Evolutionary conservation across 2,113 vertebrate species (phyloP).

Genomic region (Pogona vitticeps): DNA sequence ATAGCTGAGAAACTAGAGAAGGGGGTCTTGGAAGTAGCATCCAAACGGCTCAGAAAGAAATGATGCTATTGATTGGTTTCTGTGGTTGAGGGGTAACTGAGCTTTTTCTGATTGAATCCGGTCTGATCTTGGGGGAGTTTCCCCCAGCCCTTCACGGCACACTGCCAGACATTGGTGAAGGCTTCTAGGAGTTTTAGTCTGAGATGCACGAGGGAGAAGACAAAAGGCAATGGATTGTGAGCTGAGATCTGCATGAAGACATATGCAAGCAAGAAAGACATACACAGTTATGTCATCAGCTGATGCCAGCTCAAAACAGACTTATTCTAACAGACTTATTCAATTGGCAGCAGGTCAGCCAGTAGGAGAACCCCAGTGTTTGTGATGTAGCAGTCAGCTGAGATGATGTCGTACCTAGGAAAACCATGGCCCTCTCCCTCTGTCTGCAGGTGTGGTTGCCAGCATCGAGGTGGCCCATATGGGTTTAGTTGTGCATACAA

Average conservation of each 20-base stretch:
- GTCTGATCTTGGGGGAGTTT: neutral
- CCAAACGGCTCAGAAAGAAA: neutral
- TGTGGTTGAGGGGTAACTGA: neutral
- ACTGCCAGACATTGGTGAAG: too few relatives aligned
- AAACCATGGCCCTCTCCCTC: conserved; percentile 52
- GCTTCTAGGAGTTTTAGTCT: too few relatives aligned
- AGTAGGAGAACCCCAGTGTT: conserved; percentile 33
- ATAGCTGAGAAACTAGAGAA: neutral
- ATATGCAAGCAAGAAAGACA: conserved; percentile 46
- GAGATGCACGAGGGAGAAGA: conserved; percentile 12
- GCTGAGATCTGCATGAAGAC: conserved; percentile 11
- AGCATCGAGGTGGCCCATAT: too few relatives aligned
- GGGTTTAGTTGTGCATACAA: too few relatives aligned
- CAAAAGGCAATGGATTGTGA: conserved; percentile 39
- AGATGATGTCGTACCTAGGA: conserved; percentile 56
- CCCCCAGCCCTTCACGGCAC: neutral
- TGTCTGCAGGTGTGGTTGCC: conserved; percentile 4
- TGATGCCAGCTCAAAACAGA: conserved; percentile 61
- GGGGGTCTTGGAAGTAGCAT: neutral
- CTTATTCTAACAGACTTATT: conserved; percentile 56
- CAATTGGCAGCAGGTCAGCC: conserved; percentile 67
- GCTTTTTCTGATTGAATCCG: neutral
- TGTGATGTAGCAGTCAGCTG: conserved; percentile 42
- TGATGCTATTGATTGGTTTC: neutral
- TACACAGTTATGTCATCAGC: conserved; percentile 39